Base-by-base conservation (phyloP, 2,888 invertebrate genomes). In the Atherix ibis region DNA sequence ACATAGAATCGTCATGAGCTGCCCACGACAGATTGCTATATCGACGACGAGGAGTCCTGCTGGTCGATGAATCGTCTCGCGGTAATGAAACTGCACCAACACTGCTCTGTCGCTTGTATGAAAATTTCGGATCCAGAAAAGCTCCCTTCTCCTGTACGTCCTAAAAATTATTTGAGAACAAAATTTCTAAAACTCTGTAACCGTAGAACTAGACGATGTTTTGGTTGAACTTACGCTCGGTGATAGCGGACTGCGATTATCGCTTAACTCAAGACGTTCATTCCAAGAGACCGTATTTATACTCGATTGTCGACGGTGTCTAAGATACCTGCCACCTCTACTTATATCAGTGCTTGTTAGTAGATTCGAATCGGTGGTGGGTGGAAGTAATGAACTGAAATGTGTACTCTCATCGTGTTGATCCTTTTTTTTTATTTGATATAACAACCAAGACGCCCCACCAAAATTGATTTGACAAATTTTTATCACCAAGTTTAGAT, bases 201-300 rank as follows among this genome's bases (percentile, higher is more conserved):
- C n/a, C n/a, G n/a, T n/a, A n/a, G n/a, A n/a, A n/a, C n/a, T n/a
- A n/a, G n/a, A n/a, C n/a, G n/a, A n/a, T n/a, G n/a, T n/a, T n/a
- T n/a, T n/a, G n/a, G n/a, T n/a, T n/a, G 15, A 2, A 28, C 6
- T 15, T 15, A 8, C 12, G 16, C 6, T 3, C 15, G 28, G 14
- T 15, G 12, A 22, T 8, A 10, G 6, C 28, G 14, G 2, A 8
- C 10, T 16, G 28, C 15, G 4, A 13, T 8, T 32, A 15, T 32
- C 26, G 4, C 14, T 31, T 53, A 53, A 18, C 54, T 45, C 17
- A 4, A 58, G 55, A 2, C 53, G 57, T 41, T 62, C 62, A 31
- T 58, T 58, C 62, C 61, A 62, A 6, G 61, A 61, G 1, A 61
- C 62, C 2, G 54, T 52, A 48, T 58, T 61, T 4, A 53, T 48